phyloP scores from a whole-genome alignment of 2,113 vertebrate species.

The Diadophis punctatus region DNA sequence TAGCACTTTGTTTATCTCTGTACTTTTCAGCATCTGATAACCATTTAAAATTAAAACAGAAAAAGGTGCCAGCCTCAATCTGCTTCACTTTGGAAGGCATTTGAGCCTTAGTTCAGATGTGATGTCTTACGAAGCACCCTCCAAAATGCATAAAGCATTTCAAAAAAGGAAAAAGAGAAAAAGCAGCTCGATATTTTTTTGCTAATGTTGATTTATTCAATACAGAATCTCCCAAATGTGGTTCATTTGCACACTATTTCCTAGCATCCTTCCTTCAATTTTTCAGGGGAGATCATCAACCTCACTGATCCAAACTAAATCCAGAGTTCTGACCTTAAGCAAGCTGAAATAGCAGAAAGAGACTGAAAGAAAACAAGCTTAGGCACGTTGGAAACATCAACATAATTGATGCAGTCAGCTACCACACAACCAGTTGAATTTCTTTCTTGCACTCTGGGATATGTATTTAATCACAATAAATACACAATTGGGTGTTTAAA shows the following conservation, averaged over 20 bases:
- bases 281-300: neutral
- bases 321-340: neutral
- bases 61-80: constrained; percentile 62
- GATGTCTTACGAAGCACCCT: constrained; percentile 42
- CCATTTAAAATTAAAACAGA: constrained; percentile 66
- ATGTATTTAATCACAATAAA: neutral
- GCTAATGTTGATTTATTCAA: constrained; percentile 36
- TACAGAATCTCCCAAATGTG: neutral
- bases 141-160: constrained; percentile 33
- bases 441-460: neutral
- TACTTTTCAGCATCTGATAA: constrained; percentile 64
- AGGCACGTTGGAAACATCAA: neutral
- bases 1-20: constrained; percentile 66
- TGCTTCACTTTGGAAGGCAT: constrained; percentile 55
- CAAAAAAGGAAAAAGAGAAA: neutral
- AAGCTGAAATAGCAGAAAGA: neutral
- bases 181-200: constrained; percentile 33
- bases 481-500: neutral
- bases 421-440: neutral
- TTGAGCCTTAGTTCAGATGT: constrained; percentile 58
- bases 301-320: neutral
- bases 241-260: neutral
- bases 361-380: neutral
- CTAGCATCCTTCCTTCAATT: neutral
- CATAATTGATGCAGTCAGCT: neutral